Evolutionary conservation across 2,888 invertebrate genomes (phyloP), one percentile per base, ranked within the genome.

Genomic region (Scaptomyza reducta): DNA sequence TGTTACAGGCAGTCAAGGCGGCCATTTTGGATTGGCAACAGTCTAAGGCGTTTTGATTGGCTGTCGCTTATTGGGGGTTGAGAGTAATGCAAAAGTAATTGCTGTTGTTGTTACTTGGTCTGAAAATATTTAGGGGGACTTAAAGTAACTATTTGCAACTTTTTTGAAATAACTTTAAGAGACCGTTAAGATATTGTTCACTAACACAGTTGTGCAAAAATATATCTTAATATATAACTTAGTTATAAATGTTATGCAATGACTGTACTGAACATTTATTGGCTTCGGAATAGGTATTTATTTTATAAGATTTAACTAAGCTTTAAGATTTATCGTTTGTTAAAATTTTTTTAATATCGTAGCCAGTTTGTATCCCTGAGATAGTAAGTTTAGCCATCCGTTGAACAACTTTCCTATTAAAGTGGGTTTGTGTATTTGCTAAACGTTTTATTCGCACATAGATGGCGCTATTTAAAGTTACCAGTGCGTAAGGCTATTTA

Each of bases 21-120:
- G 90, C 89, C 89, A 90, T 90, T 80, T 86, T 90, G 77, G 72
- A 72, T 75, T 77, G 84, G 79, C 74, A 86, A 85, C 89, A 90
- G 90, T 73, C 70, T 59, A 42, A 7, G 1, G n/a, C 1, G 13
- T 29, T 85, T 62, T 68, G 60, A 89, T 89, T 89, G 89, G 89
- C 47, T 59, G 42, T 18, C 13, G 16, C 10, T 9, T 1, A 11
- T 27, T 5, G 2, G n/a, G 58, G 51, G 29, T 56, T 27, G 47
- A 35, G 40, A 41, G 3, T 6, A n/a, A 38, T 18, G 31, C n/a
- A 11, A 45, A 44, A 11, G 2, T 14, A 22, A 11, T 22, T 35
- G 35, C 6, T 13, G 1, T 1, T 9, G 13, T 9, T 7, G 18
- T 14, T 3, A 16, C 6, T 58, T 18, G 2, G 6, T 7, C 0